phyloP scores from a whole-genome alignment of 1,140 invertebrate genomes.

The Magallana ariakensis region DNA sequence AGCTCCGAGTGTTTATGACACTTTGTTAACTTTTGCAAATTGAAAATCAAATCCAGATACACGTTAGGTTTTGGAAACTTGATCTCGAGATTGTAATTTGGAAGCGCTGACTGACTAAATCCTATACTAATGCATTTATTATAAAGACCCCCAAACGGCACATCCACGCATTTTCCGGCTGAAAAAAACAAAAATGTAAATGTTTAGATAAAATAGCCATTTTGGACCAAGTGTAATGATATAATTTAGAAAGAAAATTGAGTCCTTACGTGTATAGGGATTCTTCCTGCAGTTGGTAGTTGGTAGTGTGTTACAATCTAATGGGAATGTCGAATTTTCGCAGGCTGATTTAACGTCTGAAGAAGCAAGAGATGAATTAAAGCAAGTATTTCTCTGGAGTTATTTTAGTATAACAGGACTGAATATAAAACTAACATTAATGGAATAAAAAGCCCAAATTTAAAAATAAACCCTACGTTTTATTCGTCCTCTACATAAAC shows the following conservation, averaged over 20 bases:
- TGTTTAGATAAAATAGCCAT: neutral
- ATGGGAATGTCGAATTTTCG: slow-evolving; percentile 54
- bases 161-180: slow-evolving; percentile 66
- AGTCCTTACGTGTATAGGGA: slow-evolving; percentile 67
- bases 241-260: slow-evolving; percentile 21
- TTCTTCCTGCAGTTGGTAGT: slow-evolving; percentile 68
- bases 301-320: slow-evolving; percentile 67
- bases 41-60: slow-evolving; percentile 55
- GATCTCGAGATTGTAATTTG: slow-evolving; percentile 66
- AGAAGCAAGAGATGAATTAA: slow-evolving; percentile 13
- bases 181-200: slow-evolving; percentile 34
- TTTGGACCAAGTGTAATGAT: neutral
- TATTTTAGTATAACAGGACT: neutral
- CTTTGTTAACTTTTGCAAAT: slow-evolving; percentile 62
- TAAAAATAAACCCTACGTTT: too few relatives aligned
- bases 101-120: slow-evolving; percentile 66
- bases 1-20: slow-evolving; percentile 70
- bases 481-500: too few relatives aligned
- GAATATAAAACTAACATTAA: neutral
- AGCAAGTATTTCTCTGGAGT: neutral
- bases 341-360: slow-evolving; percentile 60
- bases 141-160: slow-evolving; percentile 42
- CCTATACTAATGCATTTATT: slow-evolving; percentile 61
- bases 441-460: too few relatives aligned
- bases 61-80: slow-evolving; percentile 50